Conservation (phyloP, 2,797 vertebrate genomes). For the Acipenser oxyrinchus region DNA sequence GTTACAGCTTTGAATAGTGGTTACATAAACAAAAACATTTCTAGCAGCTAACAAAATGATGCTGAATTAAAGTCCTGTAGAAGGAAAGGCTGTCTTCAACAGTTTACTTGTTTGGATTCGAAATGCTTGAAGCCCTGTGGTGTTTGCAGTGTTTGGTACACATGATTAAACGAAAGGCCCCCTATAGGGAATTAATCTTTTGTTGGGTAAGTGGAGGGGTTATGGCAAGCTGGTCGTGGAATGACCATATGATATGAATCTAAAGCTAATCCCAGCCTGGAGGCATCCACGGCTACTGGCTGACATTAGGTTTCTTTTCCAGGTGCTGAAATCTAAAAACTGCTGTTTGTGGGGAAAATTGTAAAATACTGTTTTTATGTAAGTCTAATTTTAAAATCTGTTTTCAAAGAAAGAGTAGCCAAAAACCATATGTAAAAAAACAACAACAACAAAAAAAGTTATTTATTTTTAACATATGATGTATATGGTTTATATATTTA, state of each 20-base stretch:
- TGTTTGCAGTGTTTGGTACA: no score
- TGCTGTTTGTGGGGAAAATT: neutral
- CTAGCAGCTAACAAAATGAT: no score
- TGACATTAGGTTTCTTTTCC: slow-evolving; percentile 45
- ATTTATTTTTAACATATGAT: no score
- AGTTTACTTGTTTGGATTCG: no score
- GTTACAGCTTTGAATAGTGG: no score
- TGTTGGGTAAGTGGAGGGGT: slow-evolving; percentile 41
- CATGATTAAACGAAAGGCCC: neutral
- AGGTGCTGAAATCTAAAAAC: slow-evolving; percentile 40
- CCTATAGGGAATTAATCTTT: slow-evolving; percentile 48
- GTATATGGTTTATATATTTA: no score
- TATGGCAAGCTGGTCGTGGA: slow-evolving; percentile 48
- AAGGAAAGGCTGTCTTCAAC: no score
- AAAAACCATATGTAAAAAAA: neutral
- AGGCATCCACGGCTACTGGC: slow-evolving; percentile 45
- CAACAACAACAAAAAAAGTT: no score
- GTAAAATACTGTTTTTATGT: neutral
- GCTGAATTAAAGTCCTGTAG: no score
- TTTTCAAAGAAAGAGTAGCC: neutral
- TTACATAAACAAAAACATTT: no score
- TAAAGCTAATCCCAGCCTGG: slow-evolving; percentile 62
- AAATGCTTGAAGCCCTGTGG: no score
- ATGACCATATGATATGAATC: slow-evolving; percentile 55
- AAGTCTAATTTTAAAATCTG: neutral